Evolutionary conservation across 2,888 invertebrate genomes (phyloP), one percentile per base, ranked within the genome.

Genomic region (Fragum fragum): DNA sequence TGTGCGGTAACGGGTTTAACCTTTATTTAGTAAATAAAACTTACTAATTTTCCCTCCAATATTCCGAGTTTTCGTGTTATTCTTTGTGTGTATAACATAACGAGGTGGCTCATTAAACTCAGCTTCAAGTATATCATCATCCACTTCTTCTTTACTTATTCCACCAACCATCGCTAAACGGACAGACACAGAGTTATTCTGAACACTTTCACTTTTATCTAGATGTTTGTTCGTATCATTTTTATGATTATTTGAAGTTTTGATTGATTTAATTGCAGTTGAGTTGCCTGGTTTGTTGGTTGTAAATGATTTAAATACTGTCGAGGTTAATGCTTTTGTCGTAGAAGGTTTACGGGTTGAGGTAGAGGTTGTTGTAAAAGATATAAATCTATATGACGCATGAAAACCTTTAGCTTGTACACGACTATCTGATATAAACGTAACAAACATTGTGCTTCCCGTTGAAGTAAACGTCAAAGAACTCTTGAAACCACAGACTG

Each of bases 381-480:
- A 83, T 29, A 90, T 39, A 72, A 92, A 91, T 63, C 76, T 88
- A 80, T 91, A 92, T 21, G 90, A 89, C 16, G 92, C 92, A 76
- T 93, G 93, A 79, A 93, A 93, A 0, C 93, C 93, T 6, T 89
- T 90, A 7, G 90, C 81, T 77, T 92, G 91, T 21, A 90, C 89
- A 39, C 90, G 87, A 28, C 87, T 86, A 84, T 93, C 93, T 0
- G 92, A 91, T 14, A 72, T 77, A 79, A 93, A 92, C 39, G 87
- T 88, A 3, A 93, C 83, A 36, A 89, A 83, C 59, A 93, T 71
- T 61, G 87, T 81, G 82, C 89, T 89, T 57, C 81, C 70, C 16
- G 81, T 71, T 1, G 92, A 91, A 18, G 84, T 85, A 32, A 90
- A 82, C 16, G 73, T 63, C 23, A 84, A 73, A 7, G 87, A 70